These are phyloP conservation scores for Cisticola juncidis DNA, from an alignment of 2,113 vertebrate species.

Conservation along the genomic window DNA sequence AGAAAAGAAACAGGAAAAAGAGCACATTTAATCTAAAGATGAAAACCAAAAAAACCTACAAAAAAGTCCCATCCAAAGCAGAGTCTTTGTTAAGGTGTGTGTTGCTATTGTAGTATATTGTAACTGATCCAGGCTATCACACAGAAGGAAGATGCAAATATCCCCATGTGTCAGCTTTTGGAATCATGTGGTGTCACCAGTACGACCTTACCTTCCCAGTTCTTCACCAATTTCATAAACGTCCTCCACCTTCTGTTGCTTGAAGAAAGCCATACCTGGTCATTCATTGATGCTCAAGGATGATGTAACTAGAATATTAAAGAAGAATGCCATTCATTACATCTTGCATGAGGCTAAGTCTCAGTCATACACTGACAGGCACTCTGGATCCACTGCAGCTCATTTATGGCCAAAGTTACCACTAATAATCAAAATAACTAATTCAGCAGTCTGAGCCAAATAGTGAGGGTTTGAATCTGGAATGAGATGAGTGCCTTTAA, in stretches of 20 bases:
- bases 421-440: background rate
- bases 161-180: background rate
- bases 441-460: background rate
- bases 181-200: background rate
- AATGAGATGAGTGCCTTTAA: background rate
- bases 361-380: background rate
- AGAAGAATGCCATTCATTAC: background rate
- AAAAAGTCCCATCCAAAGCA: background rate
- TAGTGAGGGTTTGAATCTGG: background rate
- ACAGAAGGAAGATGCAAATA: background rate
- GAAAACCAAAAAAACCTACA: background rate
- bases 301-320: constrained; percentile 41
- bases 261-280: constrained; percentile 89
- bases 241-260: constrained; percentile 92
- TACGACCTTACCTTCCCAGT: constrained; percentile 86
- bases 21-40: background rate
- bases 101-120: background rate
- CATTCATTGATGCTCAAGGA: constrained; percentile 80
- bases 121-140: background rate
- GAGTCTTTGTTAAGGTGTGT: background rate
- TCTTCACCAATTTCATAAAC: constrained; percentile 89
- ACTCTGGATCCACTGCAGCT: background rate
- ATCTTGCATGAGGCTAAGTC: background rate
- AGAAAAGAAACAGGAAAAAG: background rate
- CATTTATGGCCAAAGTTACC: background rate